Base-by-base conservation (phyloP, 2,113 vertebrate species). In the Alligator mississippiensis region DNA sequence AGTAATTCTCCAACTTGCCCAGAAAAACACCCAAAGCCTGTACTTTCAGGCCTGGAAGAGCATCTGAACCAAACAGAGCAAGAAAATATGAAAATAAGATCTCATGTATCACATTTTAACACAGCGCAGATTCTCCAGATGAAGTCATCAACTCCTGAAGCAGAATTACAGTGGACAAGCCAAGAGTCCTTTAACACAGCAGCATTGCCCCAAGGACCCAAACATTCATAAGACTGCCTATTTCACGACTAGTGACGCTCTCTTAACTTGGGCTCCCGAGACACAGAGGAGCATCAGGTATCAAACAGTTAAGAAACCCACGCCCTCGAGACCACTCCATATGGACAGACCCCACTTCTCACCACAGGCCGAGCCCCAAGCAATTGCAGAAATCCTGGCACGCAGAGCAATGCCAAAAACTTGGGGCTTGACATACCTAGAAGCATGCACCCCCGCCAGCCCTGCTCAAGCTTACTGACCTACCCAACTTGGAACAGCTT, bases 381-480 rank as follows among this genome's bases (percentile, higher is more conserved):
- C 61, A 3, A 4, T 4, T 3, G 61, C 21, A 17, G 15, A 9
- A 1, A 0, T 2, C 2, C 5, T 3, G 60, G 25, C 1, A 1
- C 2, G 59, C 59, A n/a, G 18, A 72, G 68, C 30, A 38, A 34
- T 47, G 12, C 47, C 19, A 30, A 72, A 30, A 72, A 72, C 18
- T 27, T n/a, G 64, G 64, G 15, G 28, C n/a, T 30, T 27, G 13
- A 47, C 47, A 9, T 18, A 30, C 27, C 10, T 19, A 34, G 30
- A 19, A 11, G 34, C 16, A 21, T 70, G 5, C 10, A 72, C 15
- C 27, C 9, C 47, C 47, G 47, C 47, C 47, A 47, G 47, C 47
- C 7, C 47, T 47, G 47, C 47, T 47, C 47, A 2, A 47, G 47
- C 47, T 47, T 47, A 47, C 47, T 9, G 18, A 6, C 2, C 54